Conservation (phyloP, 2,113 vertebrate species). For the Struthidea cinerea region DNA sequence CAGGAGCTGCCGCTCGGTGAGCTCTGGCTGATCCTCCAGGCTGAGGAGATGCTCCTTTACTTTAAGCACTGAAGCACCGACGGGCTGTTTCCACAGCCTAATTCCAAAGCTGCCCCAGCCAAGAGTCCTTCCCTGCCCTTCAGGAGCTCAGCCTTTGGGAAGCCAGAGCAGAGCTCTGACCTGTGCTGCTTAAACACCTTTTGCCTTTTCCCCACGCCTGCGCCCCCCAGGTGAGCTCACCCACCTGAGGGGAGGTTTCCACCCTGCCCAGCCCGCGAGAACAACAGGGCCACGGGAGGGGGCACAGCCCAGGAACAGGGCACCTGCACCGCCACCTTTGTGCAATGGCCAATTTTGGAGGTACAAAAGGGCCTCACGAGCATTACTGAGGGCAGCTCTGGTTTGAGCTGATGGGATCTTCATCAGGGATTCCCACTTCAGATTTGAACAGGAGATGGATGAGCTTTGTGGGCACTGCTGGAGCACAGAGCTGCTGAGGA, state of each 20-base stretch:
- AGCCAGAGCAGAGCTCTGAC: neutral
- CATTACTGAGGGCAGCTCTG: neutral
- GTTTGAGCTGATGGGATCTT: neutral
- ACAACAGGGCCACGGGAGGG: fast-evolving
- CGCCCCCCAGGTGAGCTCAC: neutral
- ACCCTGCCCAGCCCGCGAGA: neutral
- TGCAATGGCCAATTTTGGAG: fast-evolving
- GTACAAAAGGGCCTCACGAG: fast-evolving
- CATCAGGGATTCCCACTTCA: neutral
- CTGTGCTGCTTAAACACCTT: neutral
- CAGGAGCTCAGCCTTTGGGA: neutral
- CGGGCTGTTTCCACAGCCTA: neutral
- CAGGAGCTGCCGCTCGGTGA: neutral
- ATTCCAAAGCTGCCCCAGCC: neutral
- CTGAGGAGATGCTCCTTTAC: neutral
- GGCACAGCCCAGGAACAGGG: neutral
- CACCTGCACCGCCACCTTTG: fast-evolving
- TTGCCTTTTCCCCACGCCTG: fast-evolving
- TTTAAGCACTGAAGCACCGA: neutral
- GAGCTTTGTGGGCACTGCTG: neutral
- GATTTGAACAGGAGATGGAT: neutral
- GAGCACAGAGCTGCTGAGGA: neutral
- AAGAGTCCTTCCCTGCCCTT: neutral
- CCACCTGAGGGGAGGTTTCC: neutral
- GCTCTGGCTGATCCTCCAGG: neutral